Evolutionary conservation across 2,797 vertebrate genomes (phyloP).

Genomic region (Naso thynnoides): DNA sequence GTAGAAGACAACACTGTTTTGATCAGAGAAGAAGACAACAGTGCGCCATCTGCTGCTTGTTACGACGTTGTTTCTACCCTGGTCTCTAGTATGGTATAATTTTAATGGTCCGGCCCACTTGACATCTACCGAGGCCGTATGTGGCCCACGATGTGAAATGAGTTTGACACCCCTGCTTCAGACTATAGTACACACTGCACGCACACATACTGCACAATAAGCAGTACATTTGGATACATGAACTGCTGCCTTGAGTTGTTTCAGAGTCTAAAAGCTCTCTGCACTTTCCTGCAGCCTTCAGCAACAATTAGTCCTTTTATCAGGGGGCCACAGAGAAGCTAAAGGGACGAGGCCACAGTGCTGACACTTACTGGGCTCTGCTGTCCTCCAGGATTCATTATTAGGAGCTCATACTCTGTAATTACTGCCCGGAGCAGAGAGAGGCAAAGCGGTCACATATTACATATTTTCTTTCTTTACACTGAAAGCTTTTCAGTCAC

Average conservation of each 20-base stretch:
- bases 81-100: too few species aligned
- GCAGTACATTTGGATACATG: neutral
- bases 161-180: too few species aligned
- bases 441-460: neutral
- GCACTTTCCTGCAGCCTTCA: neutral
- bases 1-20: too few species aligned
- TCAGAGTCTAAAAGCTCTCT: conserved; percentile 9
- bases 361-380: conserved; percentile 24
- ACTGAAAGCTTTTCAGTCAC: conserved; percentile 9
- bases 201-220: neutral
- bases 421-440: conserved; percentile 27
- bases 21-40: too few species aligned
- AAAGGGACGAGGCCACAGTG: conserved; percentile 34
- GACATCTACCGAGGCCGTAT: too few species aligned
- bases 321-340: conserved; percentile 10
- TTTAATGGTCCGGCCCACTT: too few species aligned
- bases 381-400: conserved; percentile 49
- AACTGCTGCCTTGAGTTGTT: neutral
- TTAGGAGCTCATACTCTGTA: conserved; percentile 24
- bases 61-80: too few species aligned
- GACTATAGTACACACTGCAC: too few species aligned
- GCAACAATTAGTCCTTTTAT: conserved; percentile 40
- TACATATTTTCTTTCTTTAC: conserved; percentile 5
- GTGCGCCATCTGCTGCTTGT: too few species aligned
- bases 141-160: too few species aligned